Percentiles rank a stretch among this genome's conserved stretches.
These are phyloP conservation scores for Numenius phaeopus DNA, from an alignment of 2,797 vertebrate species.

Conservation along the genomic window DNA sequence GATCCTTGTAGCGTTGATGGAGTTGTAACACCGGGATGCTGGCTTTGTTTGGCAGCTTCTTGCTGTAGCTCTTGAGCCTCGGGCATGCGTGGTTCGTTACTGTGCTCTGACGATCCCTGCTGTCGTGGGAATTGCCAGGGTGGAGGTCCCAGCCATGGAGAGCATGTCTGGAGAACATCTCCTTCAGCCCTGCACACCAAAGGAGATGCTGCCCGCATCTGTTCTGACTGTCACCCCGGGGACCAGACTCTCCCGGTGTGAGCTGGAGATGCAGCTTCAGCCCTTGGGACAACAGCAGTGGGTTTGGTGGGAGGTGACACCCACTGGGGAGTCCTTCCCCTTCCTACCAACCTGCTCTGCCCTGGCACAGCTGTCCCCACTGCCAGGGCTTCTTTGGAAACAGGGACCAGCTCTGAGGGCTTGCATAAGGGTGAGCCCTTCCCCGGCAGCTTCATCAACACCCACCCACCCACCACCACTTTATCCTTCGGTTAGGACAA, in stretches of 20 bases:
- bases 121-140: fast-evolving
- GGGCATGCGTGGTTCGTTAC: fast-evolving
- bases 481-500: background rate
- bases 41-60: background rate
- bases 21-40: fast-evolving
- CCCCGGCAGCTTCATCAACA: fast-evolving
- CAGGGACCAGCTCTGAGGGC: fast-evolving
- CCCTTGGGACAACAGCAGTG: fast-evolving
- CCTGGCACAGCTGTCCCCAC: fast-evolving
- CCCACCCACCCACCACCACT: background rate
- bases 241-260: background rate
- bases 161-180: background rate
- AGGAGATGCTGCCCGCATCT: background rate
- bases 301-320: background rate
- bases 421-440: background rate
- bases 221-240: background rate
- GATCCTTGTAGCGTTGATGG: background rate
- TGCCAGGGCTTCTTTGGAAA: background rate
- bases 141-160: background rate
- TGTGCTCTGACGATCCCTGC: fast-evolving
- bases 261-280: background rate
- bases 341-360: fast-evolving
- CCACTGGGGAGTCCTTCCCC: fast-evolving
- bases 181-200: fast-evolving
- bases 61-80: background rate